phyloP scores from a whole-genome alignment of 92 coral and sea anemone genomes.

The Zoanthus gigantus region DNA sequence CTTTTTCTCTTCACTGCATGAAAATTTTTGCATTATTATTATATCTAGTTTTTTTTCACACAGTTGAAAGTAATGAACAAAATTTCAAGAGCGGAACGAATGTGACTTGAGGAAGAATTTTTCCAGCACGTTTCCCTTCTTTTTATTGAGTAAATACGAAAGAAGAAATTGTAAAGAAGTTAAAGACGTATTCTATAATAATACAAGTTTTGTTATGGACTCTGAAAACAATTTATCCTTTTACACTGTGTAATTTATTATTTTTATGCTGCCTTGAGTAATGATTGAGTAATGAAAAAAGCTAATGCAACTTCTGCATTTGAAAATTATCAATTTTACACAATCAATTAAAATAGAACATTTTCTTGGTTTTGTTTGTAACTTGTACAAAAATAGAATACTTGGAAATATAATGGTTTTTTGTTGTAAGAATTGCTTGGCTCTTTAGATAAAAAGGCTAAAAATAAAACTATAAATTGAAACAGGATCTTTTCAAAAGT shows the following conservation, averaged over 20 bases:
- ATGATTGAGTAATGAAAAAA: not conserved
- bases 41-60: too few relatives aligned
- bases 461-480: not conserved
- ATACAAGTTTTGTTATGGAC: not conserved
- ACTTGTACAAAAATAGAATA: constrained; percentile 12
- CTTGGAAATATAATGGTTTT: constrained; percentile 11
- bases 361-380: constrained; percentile 27
- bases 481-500: not conserved
- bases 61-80: too few relatives aligned
- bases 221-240: not conserved
- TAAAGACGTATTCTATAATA: not conserved
- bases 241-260: not conserved
- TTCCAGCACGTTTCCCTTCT: too few relatives aligned
- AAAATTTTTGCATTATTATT: too few relatives aligned
- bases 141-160: not conserved
- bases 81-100: too few relatives aligned
- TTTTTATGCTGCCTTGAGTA: not conserved
- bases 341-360: constrained; percentile 21
- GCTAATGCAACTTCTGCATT: not conserved
- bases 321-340: not conserved
- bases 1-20: not conserved
- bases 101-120: too few relatives aligned
- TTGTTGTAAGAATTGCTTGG: not conserved
- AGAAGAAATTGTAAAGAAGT: not conserved
- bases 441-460: not conserved